Evolutionary conservation across 2,797 vertebrate species (phyloP), one percentile per base, ranked within the genome.

Genomic region (Spea hammondii): DNA sequence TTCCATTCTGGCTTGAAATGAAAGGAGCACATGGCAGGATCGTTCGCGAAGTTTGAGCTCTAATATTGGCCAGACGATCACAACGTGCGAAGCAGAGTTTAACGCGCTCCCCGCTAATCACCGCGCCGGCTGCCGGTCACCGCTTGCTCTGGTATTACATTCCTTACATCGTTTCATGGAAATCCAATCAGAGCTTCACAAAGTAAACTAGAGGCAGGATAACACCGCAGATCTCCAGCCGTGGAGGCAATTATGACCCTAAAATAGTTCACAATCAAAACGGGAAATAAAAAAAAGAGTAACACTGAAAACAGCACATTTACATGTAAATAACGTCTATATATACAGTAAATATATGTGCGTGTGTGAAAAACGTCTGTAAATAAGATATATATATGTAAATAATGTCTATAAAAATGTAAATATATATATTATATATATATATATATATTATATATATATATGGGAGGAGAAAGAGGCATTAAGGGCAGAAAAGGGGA

Each of bases 21-120:
- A 72, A 65, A 78, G 76, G 60, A 54, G 66, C 14, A 45, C 14
- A 32, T 32, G 32, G 32, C 14, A 48, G 57, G 11, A 77, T 32
- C 49, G 8, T 10, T 60, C 65, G 78, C 78, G 17, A 47, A n/a
- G 5, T 60, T 62, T 64, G 17, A 66, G 65, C 4, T 4, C 46
- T 79, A 71, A 74, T 47, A 62, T 74, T 69, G 68, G 55, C 78
- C 65, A 79, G 70, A 79, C 53, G 7, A 51, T 68, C 64, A 13
- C 45, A 74, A 67, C 45, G 77, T 59, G 74, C 54, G 50, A 60
- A 64, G 75, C 66, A 47, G 55, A 62, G 71, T 65, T 53, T 54
- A 48, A 45, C 55, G 62, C 54, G 47, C 53, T 62, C 53, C 49
- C 47, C 17, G 0, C 53, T 45, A 51, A 62, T 77, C 72, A 66